These are phyloP conservation scores for Beris morrisii DNA, from an alignment of 2,888 invertebrate species.

Conservation along the genomic window DNA sequence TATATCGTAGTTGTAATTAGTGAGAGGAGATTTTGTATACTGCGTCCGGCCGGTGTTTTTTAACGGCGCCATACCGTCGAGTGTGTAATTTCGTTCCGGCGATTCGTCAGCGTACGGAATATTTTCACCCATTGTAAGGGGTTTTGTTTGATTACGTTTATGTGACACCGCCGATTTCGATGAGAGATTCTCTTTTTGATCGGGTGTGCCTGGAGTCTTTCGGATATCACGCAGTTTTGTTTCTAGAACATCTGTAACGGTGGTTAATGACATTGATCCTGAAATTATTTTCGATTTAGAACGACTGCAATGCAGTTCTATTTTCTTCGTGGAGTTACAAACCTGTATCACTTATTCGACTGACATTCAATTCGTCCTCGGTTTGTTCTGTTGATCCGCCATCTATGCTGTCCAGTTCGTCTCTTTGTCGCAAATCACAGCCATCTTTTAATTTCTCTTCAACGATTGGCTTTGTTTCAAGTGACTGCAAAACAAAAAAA, in stretches of 20 bases:
- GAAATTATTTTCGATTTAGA: slow-evolving; percentile 39
- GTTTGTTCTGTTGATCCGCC: slow-evolving; percentile 27
- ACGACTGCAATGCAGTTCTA: background rate
- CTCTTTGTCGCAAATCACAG: slow-evolving; percentile 20
- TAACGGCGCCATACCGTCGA: slow-evolving; percentile 5
- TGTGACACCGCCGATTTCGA: slow-evolving; percentile 7
- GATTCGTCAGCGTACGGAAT: slow-evolving; percentile 74
- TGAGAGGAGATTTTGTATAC: slow-evolving; percentile 20
- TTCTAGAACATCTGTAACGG: slow-evolving; percentile 82
- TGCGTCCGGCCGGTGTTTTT: background rate
- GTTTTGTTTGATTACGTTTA: slow-evolving; percentile 42
- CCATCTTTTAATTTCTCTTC: slow-evolving; percentile 27
- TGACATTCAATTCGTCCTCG: slow-evolving; percentile 51
- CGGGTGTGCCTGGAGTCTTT: slow-evolving; percentile 67
- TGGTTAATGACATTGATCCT: slow-evolving; percentile 84
- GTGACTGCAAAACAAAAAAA: slow-evolving; percentile 47
- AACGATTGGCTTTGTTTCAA: slow-evolving; percentile 42
- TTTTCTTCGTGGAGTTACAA: slow-evolving; percentile 32
- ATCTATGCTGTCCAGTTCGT: slow-evolving; percentile 29
- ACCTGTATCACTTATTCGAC: slow-evolving; percentile 54
- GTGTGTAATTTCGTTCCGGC: slow-evolving; percentile 56
- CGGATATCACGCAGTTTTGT: slow-evolving; percentile 76
- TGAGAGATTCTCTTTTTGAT: slow-evolving; percentile 52
- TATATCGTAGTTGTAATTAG: slow-evolving; percentile 24
- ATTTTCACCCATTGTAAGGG: slow-evolving; percentile 60